Evolutionary conservation across 2,797 vertebrate genomes (phyloP), one percentile per base, ranked within the genome.

Genomic region (Alauda arvensis): DNA sequence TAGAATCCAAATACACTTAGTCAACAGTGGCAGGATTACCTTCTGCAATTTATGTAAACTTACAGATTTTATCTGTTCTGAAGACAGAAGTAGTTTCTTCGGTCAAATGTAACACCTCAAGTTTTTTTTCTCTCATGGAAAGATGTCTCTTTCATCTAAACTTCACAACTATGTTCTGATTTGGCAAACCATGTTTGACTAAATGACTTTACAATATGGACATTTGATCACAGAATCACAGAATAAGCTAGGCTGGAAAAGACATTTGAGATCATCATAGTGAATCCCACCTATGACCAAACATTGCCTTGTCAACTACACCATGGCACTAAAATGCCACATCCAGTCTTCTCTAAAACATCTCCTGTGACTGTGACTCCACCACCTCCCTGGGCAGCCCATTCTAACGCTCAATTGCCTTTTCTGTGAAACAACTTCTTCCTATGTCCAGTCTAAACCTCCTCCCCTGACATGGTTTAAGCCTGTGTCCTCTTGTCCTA

Each of bases 181-280:
- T 77, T 81, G 68, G 43, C 45, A 86, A 85, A 83, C 75, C 46
- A 45, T 51, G 51, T 45, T 37, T 86, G 28, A 83, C 46, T 83
- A 85, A 87, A 66, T 25, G 70, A 60, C 15, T 84, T 81, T 51
- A 77, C 2, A 68, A 43, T 18, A 31, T 4, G 65, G 11, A 46
- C 20, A 24, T 87, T 77, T 23, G 40, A 28, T 37, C 45, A 43
- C 9, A 57, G 29, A 46, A 28, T 56, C 51, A 46, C 7, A 65
- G 20, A 65, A 48, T 49, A 8, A 5, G 5, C 26, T 51, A 34
- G 12, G 4, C 5, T 74, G 8, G 26, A 57, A 43, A 74, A 43
- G 26, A 42, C 4, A 37, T 65, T 57, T n/a, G 23, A 37, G 37
- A 37, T 43, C 5, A n/a, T 18, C n/a, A n/a, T n/a, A 40, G 6